These are phyloP conservation scores for Habrosyne pyritoides DNA, from an alignment of 2,888 invertebrate genomes.

Conservation along the genomic window DNA sequence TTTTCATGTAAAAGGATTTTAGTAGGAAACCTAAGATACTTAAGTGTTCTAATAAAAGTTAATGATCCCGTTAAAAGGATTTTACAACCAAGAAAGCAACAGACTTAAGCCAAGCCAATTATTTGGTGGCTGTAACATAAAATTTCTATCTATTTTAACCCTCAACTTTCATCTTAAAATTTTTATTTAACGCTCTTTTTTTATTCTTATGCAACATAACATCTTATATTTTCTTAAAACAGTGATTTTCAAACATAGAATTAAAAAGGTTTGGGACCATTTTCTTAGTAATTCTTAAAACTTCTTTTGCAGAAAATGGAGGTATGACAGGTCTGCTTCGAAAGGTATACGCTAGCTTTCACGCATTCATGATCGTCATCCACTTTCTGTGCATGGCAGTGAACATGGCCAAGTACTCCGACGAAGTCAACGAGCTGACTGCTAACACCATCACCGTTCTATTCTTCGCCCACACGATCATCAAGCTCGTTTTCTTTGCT, in stretches of 20 bases:
- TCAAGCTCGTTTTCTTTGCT: slow-evolving; percentile 89
- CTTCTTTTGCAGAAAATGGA: slow-evolving; percentile 56
- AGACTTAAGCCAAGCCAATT: too few species aligned
- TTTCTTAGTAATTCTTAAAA: too few species aligned
- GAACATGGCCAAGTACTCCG: slow-evolving; percentile 88
- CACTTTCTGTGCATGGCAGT: slow-evolving; percentile 86
- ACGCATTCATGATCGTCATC: slow-evolving; percentile 84
- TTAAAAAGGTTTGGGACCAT: too few species aligned
- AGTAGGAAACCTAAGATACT: too few species aligned
- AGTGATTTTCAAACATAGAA: too few species aligned
- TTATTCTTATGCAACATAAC: too few species aligned
- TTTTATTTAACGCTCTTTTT: too few species aligned
- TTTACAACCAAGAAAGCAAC: background rate
- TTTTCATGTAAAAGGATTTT: too few species aligned
- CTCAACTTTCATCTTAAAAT: too few species aligned
- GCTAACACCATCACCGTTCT: slow-evolving; percentile 92
- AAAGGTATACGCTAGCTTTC: slow-evolving; percentile 83
- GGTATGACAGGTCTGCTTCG: slow-evolving; percentile 82
- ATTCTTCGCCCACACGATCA: slow-evolving; percentile 90
- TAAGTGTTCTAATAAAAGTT: background rate
- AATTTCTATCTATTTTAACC: too few species aligned
- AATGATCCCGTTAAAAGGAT: background rate
- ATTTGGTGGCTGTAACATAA: too few species aligned
- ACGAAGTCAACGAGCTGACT: slow-evolving; percentile 88
- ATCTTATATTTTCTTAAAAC: too few species aligned